phyloP scores from a whole-genome alignment of 2,113 vertebrate genomes.

The Oxyura jamaicensis region DNA sequence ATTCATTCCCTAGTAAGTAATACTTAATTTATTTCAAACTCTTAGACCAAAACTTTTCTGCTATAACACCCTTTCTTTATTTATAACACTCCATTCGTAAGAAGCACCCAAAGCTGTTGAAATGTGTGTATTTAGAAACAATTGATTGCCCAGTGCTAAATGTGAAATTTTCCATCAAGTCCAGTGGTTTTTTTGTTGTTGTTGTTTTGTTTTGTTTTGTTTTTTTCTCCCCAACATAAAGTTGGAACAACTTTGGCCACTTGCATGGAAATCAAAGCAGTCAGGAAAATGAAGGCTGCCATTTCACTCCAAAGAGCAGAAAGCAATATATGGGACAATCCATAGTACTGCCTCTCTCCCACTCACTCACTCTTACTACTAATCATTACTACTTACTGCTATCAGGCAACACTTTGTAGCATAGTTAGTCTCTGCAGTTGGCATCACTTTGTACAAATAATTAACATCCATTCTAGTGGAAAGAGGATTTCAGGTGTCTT shows the following conservation, averaged over 20 bases:
- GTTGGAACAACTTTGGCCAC: neutral
- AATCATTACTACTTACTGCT: neutral
- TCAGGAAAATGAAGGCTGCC: neutral
- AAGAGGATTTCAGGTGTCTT: neutral
- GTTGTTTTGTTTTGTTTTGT: neutral
- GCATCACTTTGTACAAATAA: neutral
- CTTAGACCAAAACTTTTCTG: neutral
- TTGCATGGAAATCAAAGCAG: neutral
- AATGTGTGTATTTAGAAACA: neutral
- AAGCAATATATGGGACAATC: neutral
- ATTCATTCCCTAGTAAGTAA: slow-evolving; percentile 4
- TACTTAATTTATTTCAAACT: neutral
- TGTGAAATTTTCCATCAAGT: neutral
- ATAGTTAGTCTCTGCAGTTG: neutral
- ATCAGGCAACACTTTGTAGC: neutral
- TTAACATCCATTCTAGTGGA: neutral
- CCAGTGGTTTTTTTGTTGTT: neutral
- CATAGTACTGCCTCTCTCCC: neutral
- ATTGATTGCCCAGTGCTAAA: neutral
- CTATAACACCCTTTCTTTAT: neutral
- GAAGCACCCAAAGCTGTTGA: neutral
- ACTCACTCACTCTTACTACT: neutral
- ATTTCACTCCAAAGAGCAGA: neutral
- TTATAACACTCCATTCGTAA: neutral
- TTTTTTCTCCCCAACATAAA: neutral